These are phyloP conservation scores for Ennomos fuscantarius DNA, from an alignment of 2,888 invertebrate species.

Conservation along the genomic window DNA sequence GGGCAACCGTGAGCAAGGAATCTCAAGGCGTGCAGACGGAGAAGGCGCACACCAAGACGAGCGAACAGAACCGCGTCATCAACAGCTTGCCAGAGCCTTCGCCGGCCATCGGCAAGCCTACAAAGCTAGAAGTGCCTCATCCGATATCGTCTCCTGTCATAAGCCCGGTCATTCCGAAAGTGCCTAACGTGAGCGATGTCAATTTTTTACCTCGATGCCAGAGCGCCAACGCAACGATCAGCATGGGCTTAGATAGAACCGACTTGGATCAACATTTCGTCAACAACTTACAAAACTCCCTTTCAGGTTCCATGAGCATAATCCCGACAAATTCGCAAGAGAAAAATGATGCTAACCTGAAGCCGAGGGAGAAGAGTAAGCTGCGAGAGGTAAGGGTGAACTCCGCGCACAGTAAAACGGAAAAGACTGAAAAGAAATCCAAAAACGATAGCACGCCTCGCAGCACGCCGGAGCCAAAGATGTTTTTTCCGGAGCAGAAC, in stretches of 20 bases:
- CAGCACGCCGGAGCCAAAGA: constrained; percentile 76
- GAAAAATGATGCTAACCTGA: constrained; percentile 67
- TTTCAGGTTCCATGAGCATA: constrained; percentile 68
- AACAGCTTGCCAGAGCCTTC: constrained; percentile 61
- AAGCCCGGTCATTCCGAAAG: constrained; percentile 76
- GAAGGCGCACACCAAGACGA: constrained; percentile 65
- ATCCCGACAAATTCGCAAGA: constrained; percentile 63
- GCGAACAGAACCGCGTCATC: constrained; percentile 62
- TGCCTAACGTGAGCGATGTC: constrained; percentile 72
- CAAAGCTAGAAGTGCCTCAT: constrained; percentile 79
- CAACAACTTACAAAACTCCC: constrained; percentile 63
- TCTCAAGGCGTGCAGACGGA: constrained; percentile 75
- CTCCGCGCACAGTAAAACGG: constrained; percentile 78
- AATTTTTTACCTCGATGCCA: constrained; percentile 79
- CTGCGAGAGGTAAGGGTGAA: constrained; percentile 78
- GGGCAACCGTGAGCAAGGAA: constrained; percentile 68
- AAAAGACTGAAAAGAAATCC: constrained; percentile 74
- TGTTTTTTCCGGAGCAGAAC: constrained; percentile 78
- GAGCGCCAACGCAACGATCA: constrained; percentile 76
- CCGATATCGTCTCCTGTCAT: constrained; percentile 80
- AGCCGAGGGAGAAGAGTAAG: constrained; percentile 78
- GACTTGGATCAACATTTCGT: constrained; percentile 68
- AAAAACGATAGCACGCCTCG: constrained; percentile 66
- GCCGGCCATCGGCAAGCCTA: constrained; percentile 66
- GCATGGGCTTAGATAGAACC: constrained; percentile 68